Conservation (phyloP, 2,888 invertebrate genomes). For the Drepanosiphum platanoidis region DNA sequence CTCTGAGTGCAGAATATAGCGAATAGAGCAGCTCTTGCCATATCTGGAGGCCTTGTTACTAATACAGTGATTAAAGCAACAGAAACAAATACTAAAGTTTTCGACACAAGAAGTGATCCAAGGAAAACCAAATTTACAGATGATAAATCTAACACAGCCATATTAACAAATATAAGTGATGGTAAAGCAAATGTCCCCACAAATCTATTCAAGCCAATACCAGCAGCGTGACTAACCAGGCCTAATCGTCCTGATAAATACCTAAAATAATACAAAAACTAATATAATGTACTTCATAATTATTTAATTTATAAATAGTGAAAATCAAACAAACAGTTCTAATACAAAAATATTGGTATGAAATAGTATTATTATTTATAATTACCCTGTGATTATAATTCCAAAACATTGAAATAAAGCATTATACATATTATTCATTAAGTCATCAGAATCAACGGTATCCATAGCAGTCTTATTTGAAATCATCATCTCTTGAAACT, state of each 20-base stretch:
- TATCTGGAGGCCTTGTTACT: constrained; percentile 75
- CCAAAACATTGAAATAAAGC: constrained; percentile 92
- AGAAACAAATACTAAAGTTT: constrained; percentile 83
- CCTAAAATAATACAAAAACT: constrained; percentile 69
- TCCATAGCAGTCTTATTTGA: constrained; percentile 46
- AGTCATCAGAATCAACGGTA: constrained; percentile 63
- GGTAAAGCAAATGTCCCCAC: constrained; percentile 94
- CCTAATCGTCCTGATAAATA: constrained; percentile 87
- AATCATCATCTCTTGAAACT: constrained; percentile 48
- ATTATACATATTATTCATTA: constrained; percentile 86
- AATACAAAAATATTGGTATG: constrained; percentile 1
- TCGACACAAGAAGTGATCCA: constrained; percentile 84
- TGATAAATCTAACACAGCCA: constrained; percentile 84
- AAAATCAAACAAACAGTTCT: constrained; percentile 7
- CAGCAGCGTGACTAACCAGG: constrained; percentile 82
- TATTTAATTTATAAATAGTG: constrained; percentile 53
- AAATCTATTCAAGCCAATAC: constrained; percentile 90
- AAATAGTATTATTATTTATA: too few relatives aligned
- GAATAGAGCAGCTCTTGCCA: constrained; percentile 88
- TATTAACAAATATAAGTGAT: constrained; percentile 87
- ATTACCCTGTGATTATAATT: constrained; percentile 89
- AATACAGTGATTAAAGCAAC: constrained; percentile 82
- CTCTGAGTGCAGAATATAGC: constrained; percentile 96
- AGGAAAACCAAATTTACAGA: constrained; percentile 92
- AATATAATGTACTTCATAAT: not conserved